Percentiles rank a stretch among this genome's conserved stretches.
Evolutionary conservation across 2,888 invertebrate genomes (phyloP).

Genomic region (Catocala fraxini): DNA sequence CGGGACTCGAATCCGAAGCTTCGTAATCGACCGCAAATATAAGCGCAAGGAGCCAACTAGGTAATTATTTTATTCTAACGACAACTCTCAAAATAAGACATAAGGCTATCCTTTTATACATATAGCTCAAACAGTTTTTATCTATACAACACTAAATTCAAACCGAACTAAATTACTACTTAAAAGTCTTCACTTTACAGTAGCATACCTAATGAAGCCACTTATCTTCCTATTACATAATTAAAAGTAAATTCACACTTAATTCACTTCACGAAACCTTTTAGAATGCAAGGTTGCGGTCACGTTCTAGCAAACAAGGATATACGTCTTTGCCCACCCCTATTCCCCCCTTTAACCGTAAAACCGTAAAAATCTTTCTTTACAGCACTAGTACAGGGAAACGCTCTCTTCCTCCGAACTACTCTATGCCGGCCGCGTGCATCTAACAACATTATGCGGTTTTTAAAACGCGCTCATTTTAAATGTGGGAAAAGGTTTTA

Average conservation of each 20-base stretch:
- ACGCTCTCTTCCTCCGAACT: constrained; percentile 73
- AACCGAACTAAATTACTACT: not conserved
- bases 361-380: constrained; percentile 82
- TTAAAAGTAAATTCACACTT: constrained; percentile 46
- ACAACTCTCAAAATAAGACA: no score
- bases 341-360: constrained; percentile 32
- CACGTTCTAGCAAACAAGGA: constrained; percentile 79
- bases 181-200: not conserved
- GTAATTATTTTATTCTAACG: no score
- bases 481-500: constrained; percentile 37
- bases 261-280: constrained; percentile 60
- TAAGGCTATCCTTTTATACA: no score
- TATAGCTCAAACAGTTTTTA: no score
- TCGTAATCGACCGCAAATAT: no score
- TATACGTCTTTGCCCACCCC: constrained; percentile 60
- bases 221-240: constrained; percentile 35
- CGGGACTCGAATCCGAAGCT: no score
- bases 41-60: no score
- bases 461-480: constrained; percentile 65
- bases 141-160: no score
- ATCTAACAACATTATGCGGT: constrained; percentile 51
- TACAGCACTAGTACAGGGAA: constrained; percentile 78
- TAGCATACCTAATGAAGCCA: constrained; percentile 21
- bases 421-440: constrained; percentile 62
- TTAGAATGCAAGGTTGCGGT: constrained; percentile 74